phyloP scores from a whole-genome alignment of 2,888 invertebrate species.

The Neoaliturus tenellus region DNA sequence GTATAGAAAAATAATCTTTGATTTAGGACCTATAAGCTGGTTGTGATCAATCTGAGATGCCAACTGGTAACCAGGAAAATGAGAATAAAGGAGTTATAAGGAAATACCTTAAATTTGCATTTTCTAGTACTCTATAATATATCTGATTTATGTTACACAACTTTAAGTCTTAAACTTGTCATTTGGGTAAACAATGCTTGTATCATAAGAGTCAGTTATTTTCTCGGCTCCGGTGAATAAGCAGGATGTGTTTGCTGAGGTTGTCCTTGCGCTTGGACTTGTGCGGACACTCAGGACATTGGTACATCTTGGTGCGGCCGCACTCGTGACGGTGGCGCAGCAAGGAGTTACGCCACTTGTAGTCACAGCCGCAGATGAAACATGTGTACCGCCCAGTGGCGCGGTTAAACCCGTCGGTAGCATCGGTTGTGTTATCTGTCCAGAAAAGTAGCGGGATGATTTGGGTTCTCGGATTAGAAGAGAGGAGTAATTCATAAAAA shows the following conservation, averaged over 20 bases:
- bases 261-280: constrained; percentile 46
- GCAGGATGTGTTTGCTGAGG: constrained; percentile 7
- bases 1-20: no score
- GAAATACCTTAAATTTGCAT: no score
- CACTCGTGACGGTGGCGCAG: constrained; percentile 49
- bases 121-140: no score
- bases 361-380: constrained; percentile 56
- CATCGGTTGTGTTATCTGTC: neutral
- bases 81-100: no score
- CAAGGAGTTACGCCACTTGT: constrained; percentile 56
- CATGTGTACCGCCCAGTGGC: constrained; percentile 61
- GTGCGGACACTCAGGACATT: constrained; percentile 47
- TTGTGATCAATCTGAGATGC: no score
- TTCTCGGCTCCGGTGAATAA: neutral
- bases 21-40: no score
- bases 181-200: no score
- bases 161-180: no score
- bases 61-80: no score
- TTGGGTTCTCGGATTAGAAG: no score
- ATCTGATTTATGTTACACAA: no score
- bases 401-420: neutral
- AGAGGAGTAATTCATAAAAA: no score
- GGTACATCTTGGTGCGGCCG: constrained; percentile 61
- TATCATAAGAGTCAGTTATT: neutral
- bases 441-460: neutral